A percentile compares a stretch with the other conserved stretches of the same genome.
These are phyloP conservation scores for Delia radicum DNA, from an alignment of 1,140 invertebrate genomes.

Conservation along the genomic window DNA sequence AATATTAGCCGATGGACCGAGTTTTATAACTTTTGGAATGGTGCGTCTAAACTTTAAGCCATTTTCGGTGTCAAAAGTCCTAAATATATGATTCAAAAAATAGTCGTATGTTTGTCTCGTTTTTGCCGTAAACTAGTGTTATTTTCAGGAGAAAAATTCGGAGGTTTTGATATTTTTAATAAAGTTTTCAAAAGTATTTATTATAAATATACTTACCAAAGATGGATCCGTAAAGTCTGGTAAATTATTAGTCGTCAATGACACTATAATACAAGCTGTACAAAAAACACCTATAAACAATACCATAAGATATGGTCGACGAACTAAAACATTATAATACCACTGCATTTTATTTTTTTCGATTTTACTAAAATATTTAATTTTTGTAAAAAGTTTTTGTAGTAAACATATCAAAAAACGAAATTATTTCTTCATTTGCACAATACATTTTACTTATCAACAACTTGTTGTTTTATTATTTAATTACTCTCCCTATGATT, in stretches of 20 bases:
- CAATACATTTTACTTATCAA: neutral
- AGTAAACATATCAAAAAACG: no score
- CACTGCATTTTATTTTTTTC: constrained; percentile 53
- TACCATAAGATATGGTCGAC: constrained; percentile 74
- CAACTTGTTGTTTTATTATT: neutral
- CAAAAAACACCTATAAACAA: constrained; percentile 68
- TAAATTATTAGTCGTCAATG: constrained; percentile 66
- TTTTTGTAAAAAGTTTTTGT: neutral
- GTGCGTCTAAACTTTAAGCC: no score
- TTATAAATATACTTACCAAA: constrained; percentile 65
- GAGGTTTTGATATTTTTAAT: no score
- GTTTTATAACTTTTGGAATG: no score
- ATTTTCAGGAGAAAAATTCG: no score
- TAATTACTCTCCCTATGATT: neutral
- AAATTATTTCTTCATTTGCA: no score
- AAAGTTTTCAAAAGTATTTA: no score
- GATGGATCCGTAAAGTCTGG: constrained; percentile 79
- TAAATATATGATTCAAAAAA: no score
- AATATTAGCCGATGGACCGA: no score
- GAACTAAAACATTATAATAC: constrained; percentile 68
- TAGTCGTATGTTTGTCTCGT: no score
- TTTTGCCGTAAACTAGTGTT: no score
- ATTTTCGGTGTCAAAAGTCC: no score
- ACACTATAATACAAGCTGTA: constrained; percentile 69
- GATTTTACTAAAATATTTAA: neutral